Evolutionary conservation across 92 coral and sea anemone genomes (phyloP), one percentile per base, ranked within the genome.

Genomic region (Metridium senile): DNA sequence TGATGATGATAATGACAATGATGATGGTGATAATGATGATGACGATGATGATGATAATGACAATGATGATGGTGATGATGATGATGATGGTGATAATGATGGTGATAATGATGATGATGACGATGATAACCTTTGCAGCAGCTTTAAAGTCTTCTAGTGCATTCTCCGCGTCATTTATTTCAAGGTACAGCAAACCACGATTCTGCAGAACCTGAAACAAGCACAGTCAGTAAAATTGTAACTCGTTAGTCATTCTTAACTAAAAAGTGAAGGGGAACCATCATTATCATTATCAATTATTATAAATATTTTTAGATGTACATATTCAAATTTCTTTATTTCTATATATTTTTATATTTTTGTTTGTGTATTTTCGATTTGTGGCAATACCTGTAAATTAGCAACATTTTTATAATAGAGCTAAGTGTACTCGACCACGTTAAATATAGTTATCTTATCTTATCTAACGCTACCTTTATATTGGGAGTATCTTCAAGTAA

Each of bases 161-260:
- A 32, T 96, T 96, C 64, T 96, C 97, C 20, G 84, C 80, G 74
- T 96, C 99, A 62, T 89, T 88, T 23, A 93, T 82, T 71, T 96
- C 96, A 43, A 82, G 87, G 66, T 96, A 96, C 21, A 96, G 80
- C 80, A 96, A 77, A 18, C 99, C 99, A 58, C 99, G 89, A 84
- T 92, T 96, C 74, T 93, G 99, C 47, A 92, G 71, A 58, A 95
- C 99, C 99, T 95, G 13, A 21, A 83, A 11, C 3, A 30, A 2
- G 17, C n/a, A 16, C 10, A 78, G 26, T 11, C 22, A 66, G 26
- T 25, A 54, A 33, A 9, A 22, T 49, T 13, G 49, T 39, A 13
- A 39, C 13, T 39, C n/a, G n/a, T n/a, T n/a, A 16, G 11, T 33
- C 1, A 57, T 9, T 25, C 21, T 10, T 19, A 33, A 29, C 45